Conservation (phyloP, 2,113 vertebrate genomes). For the Brachypodius melanocephalos region DNA sequence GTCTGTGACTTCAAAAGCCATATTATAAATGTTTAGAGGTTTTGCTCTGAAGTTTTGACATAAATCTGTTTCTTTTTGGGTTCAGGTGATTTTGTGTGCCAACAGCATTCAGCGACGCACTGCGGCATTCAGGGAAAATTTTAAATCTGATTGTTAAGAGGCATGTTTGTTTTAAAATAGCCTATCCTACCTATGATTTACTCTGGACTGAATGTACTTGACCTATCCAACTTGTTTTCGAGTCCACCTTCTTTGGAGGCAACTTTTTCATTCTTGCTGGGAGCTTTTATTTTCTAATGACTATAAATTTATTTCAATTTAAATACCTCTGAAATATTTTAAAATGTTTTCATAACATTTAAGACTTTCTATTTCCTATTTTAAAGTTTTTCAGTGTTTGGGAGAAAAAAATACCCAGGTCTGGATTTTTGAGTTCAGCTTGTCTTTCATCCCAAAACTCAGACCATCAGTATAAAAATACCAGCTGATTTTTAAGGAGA, state of each 20-base stretch:
- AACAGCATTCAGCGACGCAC: background rate
- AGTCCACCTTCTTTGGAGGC: background rate
- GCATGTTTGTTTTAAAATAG: background rate
- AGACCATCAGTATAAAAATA: background rate
- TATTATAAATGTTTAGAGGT: background rate
- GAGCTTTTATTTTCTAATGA: background rate
- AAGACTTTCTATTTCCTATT: background rate
- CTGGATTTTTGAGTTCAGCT: background rate
- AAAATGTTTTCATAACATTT: background rate
- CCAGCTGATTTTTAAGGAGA: background rate
- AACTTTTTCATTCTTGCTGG: background rate
- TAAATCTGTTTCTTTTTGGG: background rate
- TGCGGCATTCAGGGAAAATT: background rate
- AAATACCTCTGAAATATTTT: background rate
- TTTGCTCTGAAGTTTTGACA: background rate
- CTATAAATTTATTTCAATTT: background rate
- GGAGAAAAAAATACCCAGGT: background rate
- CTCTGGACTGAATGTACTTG: background rate
- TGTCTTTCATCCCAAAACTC: background rate
- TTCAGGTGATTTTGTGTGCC: background rate
- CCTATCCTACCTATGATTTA: background rate
- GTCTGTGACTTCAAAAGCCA: background rate
- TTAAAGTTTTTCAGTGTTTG: background rate
- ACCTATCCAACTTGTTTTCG: background rate
- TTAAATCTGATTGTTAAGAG: background rate